Conservation (phyloP, 2,113 vertebrate species). For the Alectura lathami region DNA sequence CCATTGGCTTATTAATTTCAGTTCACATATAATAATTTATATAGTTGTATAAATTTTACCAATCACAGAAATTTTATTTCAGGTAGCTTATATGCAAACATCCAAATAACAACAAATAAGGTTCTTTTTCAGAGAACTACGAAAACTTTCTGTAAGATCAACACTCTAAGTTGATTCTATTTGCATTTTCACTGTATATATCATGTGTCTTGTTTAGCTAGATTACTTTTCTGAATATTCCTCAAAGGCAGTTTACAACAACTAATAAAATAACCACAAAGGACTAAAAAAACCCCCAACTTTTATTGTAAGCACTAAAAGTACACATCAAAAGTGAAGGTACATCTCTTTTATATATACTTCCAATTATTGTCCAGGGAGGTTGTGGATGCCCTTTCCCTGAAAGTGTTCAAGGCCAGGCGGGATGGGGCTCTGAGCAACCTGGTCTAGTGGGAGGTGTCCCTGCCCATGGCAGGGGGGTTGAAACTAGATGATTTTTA, state of each 20-base stretch:
- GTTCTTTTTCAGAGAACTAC: not conserved
- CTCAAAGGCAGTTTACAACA: not conserved
- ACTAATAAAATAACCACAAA: not conserved
- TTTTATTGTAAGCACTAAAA: not conserved
- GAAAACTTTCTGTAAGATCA: not conserved
- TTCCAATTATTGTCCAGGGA: no score
- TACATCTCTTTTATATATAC: accelerated
- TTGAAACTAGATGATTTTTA: no score
- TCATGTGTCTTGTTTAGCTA: not conserved
- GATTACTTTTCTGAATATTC: not conserved
- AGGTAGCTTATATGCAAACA: not conserved
- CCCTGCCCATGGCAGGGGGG: no score
- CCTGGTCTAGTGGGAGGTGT: no score
- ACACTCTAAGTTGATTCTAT: not conserved
- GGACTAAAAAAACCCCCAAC: not conserved
- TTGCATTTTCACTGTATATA: not conserved
- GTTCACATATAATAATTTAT: not conserved
- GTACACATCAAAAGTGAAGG: not conserved
- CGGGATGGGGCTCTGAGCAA: no score
- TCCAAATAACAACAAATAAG: not conserved
- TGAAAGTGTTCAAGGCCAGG: no score
- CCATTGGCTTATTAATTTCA: not conserved
- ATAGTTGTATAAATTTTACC: not conserved
- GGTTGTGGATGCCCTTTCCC: no score
- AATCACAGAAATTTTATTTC: not conserved